Evolutionary conservation across 2,113 vertebrate species (phyloP), one percentile per base, ranked within the genome.

Genomic region (Seriola dumerili): DNA sequence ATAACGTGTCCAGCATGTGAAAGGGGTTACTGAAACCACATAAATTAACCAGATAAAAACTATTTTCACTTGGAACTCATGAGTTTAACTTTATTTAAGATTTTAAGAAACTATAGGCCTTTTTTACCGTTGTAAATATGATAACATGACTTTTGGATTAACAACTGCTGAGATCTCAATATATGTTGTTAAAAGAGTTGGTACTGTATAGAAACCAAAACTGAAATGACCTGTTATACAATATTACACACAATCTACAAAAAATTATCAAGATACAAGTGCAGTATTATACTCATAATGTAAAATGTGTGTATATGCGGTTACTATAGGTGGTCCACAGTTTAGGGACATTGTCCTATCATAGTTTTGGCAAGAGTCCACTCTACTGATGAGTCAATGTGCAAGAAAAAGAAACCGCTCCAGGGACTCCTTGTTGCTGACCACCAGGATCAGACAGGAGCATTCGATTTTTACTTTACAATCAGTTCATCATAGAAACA

Each of bases 361-460:
- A 70, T 38, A 46, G 34, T 74, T 79, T 40, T 80, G 65, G 69
- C 63, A 65, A 42, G 42, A 61, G 48, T 75, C 73, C 65, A 72
- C 11, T 55, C 40, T 48, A 48, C 50, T 70, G 44, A 80, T 72
- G 14, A 38, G 21, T 76, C 48, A 44, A 48, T 34, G 54, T 71
- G 54, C 17, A 62, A 42, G 4, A 61, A 46, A 78, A 8, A 19
- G 16, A 80, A 77, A 57, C 36, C 57, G 55, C 29, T 59, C 23
- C 52, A 76, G 62, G 61, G 72, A 70, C 32, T 69, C 19, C 25
- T 36, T 67, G 16, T 29, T 58, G 10, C 13, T 38, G 63, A 78
- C 21, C 44, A 16, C 0, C 23, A 1, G 14, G 8, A 10, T 29
- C 64, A 17, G 32, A 67, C 23, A 0, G 4, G 12, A 67, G 44